phyloP scores from a whole-genome alignment of 2,797 vertebrate genomes.

The Pseudochirops cupreus region DNA sequence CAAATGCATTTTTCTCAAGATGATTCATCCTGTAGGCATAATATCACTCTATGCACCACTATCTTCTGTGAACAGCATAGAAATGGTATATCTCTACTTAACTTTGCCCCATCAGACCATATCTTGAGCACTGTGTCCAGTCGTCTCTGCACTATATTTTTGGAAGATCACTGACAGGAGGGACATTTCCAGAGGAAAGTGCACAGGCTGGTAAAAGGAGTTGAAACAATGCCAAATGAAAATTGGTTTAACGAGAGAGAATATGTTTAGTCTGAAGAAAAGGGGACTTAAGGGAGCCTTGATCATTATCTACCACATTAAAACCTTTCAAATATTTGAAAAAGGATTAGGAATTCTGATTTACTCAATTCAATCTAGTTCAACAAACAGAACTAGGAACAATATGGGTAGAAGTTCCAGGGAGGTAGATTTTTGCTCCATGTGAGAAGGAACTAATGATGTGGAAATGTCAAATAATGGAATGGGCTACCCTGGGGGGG shows the following conservation, averaged over 20 bases:
- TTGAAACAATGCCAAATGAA: not conserved
- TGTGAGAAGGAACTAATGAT: not conserved
- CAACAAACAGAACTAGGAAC: not conserved
- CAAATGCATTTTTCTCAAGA: not conserved
- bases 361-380: not conserved
- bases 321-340: conserved; percentile 7
- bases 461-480: not conserved
- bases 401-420: not conserved
- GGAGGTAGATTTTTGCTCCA: not conserved
- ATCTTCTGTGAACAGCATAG: not conserved
- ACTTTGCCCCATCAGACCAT: not conserved
- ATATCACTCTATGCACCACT: not conserved
- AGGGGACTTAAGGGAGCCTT: not conserved
- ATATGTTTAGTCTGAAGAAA: not conserved
- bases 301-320: not conserved
- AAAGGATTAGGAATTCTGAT: conserved; percentile 5
- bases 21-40: not conserved
- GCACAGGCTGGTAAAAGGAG: not conserved
- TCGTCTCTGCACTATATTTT: not conserved
- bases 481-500: not conserved
- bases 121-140: not conserved
- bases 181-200: not conserved
- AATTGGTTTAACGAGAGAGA: not conserved
- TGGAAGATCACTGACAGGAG: not conserved
- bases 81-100: not conserved